Evolutionary conservation across 2,797 vertebrate species (phyloP), one percentile per base, ranked within the genome.

Genomic region (Danio tinwini): DNA sequence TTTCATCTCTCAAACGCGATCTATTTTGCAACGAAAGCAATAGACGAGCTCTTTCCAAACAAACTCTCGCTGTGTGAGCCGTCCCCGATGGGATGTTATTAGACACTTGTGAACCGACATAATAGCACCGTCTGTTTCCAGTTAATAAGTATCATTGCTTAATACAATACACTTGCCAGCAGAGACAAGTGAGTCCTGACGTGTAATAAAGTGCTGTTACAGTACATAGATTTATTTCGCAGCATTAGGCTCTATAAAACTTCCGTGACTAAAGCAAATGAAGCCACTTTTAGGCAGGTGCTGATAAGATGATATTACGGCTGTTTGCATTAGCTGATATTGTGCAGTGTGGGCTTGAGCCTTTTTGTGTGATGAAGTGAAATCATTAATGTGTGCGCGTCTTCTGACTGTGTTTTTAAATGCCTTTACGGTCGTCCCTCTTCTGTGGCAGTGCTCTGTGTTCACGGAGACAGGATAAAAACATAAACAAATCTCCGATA

Each of bases 401-500:
- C 6, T 40, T 37, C 61, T 64, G 55, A 53, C 62, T 56, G 50
- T 72, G 56, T 17, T 14, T 74, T 68, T 59, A 37, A 56, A 71
- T 63, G 39, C 59, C 61, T 19, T 47, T 64, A 45, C 39, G 42
- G 50, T 70, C 21, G 45, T 71, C 50, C 62, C 58, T 71, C 42
- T 62, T 44, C 40, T 87, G 88, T 90, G 87, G 89, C 89, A 86
- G 84, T 89, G 86, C 88, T 84, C 84, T 91, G 87, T 89, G 90
- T 90, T 90, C 87, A 86, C 86, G 88, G 88, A 91, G 91, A 92
- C 91, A 91, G 92, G 90, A 92, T 93, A 93, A 94, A 93, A 91
- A 89, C 91, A 93, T 92, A 93, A 93, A 94, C 92, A 94, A 92
- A 94, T 92, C 88, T 92, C 88, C 39, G 92, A 93, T 94, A 94